Percentiles rank a stretch among this genome's conserved stretches.
These are phyloP conservation scores for Cydia amplana DNA, from an alignment of 1,140 invertebrate genomes.

Conservation along the genomic window DNA sequence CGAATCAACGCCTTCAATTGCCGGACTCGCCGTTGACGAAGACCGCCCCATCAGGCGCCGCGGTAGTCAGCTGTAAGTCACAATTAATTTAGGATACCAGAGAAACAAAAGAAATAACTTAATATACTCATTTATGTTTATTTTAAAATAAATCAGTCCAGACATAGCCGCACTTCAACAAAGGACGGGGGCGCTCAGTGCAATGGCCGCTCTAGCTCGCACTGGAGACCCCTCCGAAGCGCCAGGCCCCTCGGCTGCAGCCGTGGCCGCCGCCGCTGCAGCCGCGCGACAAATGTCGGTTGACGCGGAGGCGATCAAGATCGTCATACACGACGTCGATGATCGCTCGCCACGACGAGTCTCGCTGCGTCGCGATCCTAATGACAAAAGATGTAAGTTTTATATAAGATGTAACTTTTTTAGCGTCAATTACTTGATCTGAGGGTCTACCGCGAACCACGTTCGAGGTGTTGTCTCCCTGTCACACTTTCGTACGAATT, in stretches of 20 bases:
- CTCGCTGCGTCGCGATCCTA: constrained; percentile 87
- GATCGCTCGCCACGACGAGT: constrained; percentile 86
- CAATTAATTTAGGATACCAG: constrained; percentile 1
- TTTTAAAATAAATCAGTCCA: constrained; percentile 78
- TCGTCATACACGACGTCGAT: constrained; percentile 95
- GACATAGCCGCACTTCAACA: constrained; percentile 86
- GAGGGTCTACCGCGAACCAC: too few species aligned
- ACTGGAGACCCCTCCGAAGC: constrained; percentile 51
- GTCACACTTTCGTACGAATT: too few species aligned
- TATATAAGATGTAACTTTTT: neutral
- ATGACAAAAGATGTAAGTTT: constrained; percentile 81
- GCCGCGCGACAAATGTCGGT: constrained; percentile 88
- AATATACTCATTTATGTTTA: constrained; percentile 23
- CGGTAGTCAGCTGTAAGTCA: constrained; percentile 88
- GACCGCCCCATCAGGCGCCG: constrained; percentile 86
- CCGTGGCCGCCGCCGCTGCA: constrained; percentile 72
- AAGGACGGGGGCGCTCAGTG: constrained; percentile 67
- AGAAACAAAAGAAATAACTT: constrained; percentile 12
- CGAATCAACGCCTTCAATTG: constrained; percentile 68
- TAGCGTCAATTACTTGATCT: neutral
- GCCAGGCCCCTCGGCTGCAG: constrained; percentile 49
- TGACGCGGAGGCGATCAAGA: constrained; percentile 94
- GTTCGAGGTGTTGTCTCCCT: too few species aligned
- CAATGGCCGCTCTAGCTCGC: constrained; percentile 59
- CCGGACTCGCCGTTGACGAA: constrained; percentile 84